These are phyloP conservation scores for Pyrocoelia pectoralis DNA, from an alignment of 2,888 invertebrate species.

Conservation along the genomic window DNA sequence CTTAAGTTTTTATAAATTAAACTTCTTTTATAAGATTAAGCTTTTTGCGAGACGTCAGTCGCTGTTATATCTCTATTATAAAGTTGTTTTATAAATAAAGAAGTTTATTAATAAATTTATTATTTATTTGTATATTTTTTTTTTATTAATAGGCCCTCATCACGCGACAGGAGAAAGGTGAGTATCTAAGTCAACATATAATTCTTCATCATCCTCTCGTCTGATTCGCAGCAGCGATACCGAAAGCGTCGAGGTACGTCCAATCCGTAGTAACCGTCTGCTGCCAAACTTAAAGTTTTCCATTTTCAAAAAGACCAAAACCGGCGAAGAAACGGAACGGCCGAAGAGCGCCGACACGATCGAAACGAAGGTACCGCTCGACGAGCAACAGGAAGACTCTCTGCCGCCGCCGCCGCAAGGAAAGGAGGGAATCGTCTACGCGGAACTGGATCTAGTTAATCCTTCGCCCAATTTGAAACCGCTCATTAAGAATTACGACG, in stretches of 20 bases:
- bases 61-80: neutral
- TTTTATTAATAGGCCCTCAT: constrained; percentile 3
- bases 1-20: constrained; percentile 11
- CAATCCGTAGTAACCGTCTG: constrained; percentile 43
- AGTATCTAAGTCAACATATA: constrained; percentile 44
- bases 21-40: constrained; percentile 16
- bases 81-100: constrained; percentile 60
- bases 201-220: neutral
- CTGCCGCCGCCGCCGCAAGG: neutral
- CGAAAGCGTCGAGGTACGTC: constrained; percentile 68
- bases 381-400: constrained; percentile 5
- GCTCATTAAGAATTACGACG: constrained; percentile 64
- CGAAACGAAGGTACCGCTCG: constrained; percentile 29
- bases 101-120: constrained; percentile 29
- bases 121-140: neutral
- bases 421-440: constrained; percentile 70
- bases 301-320: constrained; percentile 42
- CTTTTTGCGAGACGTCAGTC: constrained; percentile 2
- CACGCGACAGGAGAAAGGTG: constrained; percentile 54
- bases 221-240: constrained; percentile 71
- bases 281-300: constrained; percentile 49
- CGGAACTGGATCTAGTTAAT: constrained; percentile 71
- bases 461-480: constrained; percentile 58
- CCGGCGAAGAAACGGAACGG: constrained; percentile 35
- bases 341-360: constrained; percentile 24